phyloP scores from a whole-genome alignment of 92 coral and sea anemone species.

The Phymanthus crucifer region DNA sequence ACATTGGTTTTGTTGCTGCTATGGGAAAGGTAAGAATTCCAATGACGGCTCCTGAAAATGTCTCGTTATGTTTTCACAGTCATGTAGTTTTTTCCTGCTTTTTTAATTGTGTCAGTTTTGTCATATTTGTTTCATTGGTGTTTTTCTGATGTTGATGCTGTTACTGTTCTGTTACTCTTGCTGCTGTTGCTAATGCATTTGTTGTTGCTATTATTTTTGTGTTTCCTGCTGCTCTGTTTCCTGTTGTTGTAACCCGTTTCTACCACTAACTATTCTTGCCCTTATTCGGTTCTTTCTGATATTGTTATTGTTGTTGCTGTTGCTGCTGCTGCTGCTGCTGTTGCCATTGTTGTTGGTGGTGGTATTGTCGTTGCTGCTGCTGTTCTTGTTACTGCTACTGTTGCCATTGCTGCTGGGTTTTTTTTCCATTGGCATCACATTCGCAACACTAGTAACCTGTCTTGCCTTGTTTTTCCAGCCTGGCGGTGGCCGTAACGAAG shows the following conservation, averaged over 20 bases:
- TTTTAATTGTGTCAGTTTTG: background rate
- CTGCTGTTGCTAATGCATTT: background rate
- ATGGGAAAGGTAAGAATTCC: slow-evolving; percentile 89
- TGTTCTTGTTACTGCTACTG: no score
- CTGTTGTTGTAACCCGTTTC: background rate
- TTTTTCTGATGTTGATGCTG: background rate
- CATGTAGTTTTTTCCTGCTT: background rate
- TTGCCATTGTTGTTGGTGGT: no score
- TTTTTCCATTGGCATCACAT: background rate
- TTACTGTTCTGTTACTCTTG: background rate
- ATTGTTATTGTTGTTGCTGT: background rate
- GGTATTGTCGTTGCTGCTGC: no score
- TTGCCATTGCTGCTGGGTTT: no score
- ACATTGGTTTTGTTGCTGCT: slow-evolving; percentile 99
- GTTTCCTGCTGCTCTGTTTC: background rate
- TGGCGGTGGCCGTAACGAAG: slow-evolving; percentile 99
- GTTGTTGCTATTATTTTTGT: background rate
- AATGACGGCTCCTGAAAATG: background rate
- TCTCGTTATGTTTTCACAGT: background rate
- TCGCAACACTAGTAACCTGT: background rate
- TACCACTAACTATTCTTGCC: no score
- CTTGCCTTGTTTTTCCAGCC: slow-evolving; percentile 57
- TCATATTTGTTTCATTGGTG: background rate
- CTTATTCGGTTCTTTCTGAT: no score
- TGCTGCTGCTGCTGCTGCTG: background rate